Evolutionary conservation across 2,113 vertebrate genomes (phyloP).

Genomic region (Dinomys branickii): DNA sequence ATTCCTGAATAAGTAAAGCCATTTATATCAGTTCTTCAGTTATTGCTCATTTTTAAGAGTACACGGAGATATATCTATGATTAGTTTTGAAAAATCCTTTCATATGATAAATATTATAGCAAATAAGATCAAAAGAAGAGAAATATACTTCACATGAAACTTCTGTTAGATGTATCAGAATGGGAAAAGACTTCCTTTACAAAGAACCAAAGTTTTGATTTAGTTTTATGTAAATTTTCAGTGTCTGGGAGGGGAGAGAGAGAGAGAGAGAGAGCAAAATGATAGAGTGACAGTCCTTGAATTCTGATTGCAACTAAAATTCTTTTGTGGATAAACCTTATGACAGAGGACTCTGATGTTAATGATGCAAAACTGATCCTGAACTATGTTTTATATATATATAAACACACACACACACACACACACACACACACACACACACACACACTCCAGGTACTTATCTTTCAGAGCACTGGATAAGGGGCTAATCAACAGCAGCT

Average conservation of each 20-base stretch:
- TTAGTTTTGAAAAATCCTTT: not conserved
- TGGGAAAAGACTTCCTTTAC: not conserved
- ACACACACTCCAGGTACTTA: not conserved
- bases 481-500: too few relatives aligned
- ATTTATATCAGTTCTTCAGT: not conserved
- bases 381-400: not conserved
- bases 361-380: not conserved
- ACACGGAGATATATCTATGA: not conserved
- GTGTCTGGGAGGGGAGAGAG: not conserved
- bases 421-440: not conserved
- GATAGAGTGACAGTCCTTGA: not conserved
- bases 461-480: not conserved
- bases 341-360: not conserved
- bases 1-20: conserved; percentile 5
- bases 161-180: not conserved
- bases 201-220: not conserved
- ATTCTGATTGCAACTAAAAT: not conserved
- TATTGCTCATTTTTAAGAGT: conserved; percentile 11
- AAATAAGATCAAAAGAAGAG: not conserved
- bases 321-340: not conserved
- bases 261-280: not conserved
- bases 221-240: not conserved
- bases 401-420: not conserved
- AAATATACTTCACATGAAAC: not conserved
- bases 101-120: not conserved